phyloP scores from a whole-genome alignment of 2,797 vertebrate species.

The Anolis apletophallus region DNA sequence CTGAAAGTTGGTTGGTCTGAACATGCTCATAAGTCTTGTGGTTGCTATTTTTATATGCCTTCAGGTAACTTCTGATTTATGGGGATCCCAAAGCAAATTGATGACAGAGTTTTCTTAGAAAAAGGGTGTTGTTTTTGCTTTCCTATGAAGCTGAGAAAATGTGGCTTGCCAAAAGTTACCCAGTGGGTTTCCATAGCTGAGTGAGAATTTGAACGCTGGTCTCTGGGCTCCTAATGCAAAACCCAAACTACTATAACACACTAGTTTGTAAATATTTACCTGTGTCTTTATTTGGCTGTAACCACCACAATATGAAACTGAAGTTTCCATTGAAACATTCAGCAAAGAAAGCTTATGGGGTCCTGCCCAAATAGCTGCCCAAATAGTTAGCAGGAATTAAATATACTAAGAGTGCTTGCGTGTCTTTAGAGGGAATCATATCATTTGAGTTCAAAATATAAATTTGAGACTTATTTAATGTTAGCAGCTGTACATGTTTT shows the following conservation, averaged over 20 bases:
- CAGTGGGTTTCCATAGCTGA: too few species aligned
- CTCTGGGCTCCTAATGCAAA: too few species aligned
- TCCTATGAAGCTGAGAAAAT: too few species aligned
- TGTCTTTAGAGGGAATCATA: background rate
- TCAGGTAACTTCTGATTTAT: too few species aligned
- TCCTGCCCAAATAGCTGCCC: background rate
- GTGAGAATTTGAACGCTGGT: too few species aligned
- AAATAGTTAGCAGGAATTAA: slow-evolving; percentile 29
- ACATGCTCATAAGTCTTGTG: background rate
- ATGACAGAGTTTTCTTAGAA: too few species aligned
- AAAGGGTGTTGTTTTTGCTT: too few species aligned
- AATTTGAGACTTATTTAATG: slow-evolving; percentile 14
- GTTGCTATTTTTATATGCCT: too few species aligned
- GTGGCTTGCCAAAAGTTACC: too few species aligned
- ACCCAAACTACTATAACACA: too few species aligned
- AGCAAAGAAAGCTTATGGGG: background rate
- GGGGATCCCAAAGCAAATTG: too few species aligned
- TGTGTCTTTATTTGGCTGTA: background rate
- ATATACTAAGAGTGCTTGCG: background rate
- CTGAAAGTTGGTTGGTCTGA: background rate
- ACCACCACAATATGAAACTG: too few species aligned
- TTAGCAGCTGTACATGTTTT: slow-evolving; percentile 22
- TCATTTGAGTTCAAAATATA: background rate
- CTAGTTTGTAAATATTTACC: background rate
- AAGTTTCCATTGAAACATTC: background rate